Percentiles rank a stretch among this genome's conserved stretches.
These are phyloP conservation scores for Lobophora halterata DNA, from an alignment of 2,888 invertebrate species.

Conservation along the genomic window DNA sequence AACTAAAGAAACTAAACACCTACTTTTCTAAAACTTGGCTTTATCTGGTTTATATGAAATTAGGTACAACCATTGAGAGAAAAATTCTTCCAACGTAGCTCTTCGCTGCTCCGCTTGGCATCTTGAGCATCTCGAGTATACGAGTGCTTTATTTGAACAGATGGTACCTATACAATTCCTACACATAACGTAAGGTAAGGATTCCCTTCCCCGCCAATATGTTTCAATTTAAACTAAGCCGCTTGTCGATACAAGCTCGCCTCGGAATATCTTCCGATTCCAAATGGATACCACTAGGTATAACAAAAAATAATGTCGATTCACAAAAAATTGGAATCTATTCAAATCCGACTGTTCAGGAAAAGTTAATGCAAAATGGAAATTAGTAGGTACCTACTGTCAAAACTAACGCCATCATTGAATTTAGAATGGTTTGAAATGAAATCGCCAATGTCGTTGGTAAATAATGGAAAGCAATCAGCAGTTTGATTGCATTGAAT, in stretches of 20 bases:
- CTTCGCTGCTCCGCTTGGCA: slow-evolving; percentile 27
- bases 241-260: slow-evolving; percentile 70
- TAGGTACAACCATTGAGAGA: slow-evolving; percentile 16
- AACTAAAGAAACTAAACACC: too few relatives aligned
- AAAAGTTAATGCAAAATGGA: slow-evolving; percentile 12
- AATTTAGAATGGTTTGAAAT: slow-evolving; percentile 18
- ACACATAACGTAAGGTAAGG: slow-evolving; percentile 51
- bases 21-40: slow-evolving; percentile 2
- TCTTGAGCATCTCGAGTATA: slow-evolving; percentile 26
- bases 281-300: slow-evolving; percentile 52
- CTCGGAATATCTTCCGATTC: slow-evolving; percentile 60
- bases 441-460: slow-evolving; percentile 15
- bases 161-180: slow-evolving; percentile 44
- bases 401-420: slow-evolving; percentile 12
- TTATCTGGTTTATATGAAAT: slow-evolving; percentile 14
- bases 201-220: slow-evolving; percentile 68
- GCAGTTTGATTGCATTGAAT: slow-evolving; percentile 18
- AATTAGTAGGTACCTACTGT: slow-evolving; percentile 6
- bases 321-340: slow-evolving; percentile 29
- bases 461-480: slow-evolving; percentile 25
- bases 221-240: slow-evolving; percentile 78
- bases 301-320: slow-evolving; percentile 51
- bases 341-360: slow-evolving; percentile 10
- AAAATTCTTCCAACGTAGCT: slow-evolving; percentile 22
- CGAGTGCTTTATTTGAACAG: slow-evolving; percentile 51